A percentile compares a stretch with the other conserved stretches of the same genome.
Conservation (phyloP, 1,140 invertebrate species). For the Zaprionus nigranus region DNA sequence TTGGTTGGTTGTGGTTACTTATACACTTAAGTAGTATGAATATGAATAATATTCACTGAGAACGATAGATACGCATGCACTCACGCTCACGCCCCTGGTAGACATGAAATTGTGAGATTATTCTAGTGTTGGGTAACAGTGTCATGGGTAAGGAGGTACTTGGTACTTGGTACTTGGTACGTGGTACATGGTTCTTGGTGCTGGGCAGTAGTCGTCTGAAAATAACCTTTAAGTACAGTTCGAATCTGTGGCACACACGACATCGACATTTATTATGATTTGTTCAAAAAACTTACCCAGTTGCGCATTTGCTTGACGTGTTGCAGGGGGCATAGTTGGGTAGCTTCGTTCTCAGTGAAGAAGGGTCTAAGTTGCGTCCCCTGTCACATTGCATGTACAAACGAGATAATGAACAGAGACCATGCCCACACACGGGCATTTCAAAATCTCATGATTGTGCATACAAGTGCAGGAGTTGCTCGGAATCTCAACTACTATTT, state of each 20-base stretch:
- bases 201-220: conserved; percentile 55
- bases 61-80: conserved; percentile 57
- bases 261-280: conserved; percentile 51
- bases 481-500: conserved; percentile 38
- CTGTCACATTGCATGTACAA: conserved; percentile 41
- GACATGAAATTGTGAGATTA: conserved; percentile 37
- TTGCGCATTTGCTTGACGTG: conserved; percentile 37
- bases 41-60: conserved; percentile 43
- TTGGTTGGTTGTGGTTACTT: conserved; percentile 35
- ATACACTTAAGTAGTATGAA: conserved; percentile 31
- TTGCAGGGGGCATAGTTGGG: conserved; percentile 50
- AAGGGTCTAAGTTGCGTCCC: conserved; percentile 8
- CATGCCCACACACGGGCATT: not conserved
- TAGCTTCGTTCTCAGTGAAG: conserved; percentile 37
- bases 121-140: conserved; percentile 10
- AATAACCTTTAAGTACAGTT: conserved; percentile 65
- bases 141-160: conserved; percentile 18
- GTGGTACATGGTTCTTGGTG: conserved; percentile 23
- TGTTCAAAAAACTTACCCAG: conserved; percentile 53
- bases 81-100: conserved; percentile 33
- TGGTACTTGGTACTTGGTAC: conserved; percentile 19
- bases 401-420: conserved; percentile 24
- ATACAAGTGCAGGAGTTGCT: conserved; percentile 39
- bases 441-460: conserved; percentile 42
- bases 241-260: conserved; percentile 48